These are phyloP conservation scores for Diceros bicornis DNA, from an alignment of 2,797 vertebrate genomes.

Conservation along the genomic window DNA sequence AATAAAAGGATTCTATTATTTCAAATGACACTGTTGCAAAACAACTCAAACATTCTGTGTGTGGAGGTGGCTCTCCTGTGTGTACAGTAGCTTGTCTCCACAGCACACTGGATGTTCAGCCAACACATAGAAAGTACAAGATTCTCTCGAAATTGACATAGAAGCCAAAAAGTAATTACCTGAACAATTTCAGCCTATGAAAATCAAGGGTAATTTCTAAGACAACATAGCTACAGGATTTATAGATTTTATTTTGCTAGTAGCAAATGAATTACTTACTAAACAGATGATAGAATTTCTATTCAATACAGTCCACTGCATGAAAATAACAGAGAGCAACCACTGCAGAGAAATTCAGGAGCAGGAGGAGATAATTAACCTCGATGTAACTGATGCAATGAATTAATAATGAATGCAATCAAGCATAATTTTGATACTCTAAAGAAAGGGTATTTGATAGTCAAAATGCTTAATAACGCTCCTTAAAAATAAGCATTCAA, in stretches of 20 bases:
- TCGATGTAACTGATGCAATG: not conserved
- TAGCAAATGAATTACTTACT: constrained; percentile 71
- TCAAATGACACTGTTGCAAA: not conserved
- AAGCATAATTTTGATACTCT: not conserved
- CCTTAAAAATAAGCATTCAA: constrained; percentile 2
- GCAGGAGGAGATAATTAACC: constrained; percentile 73
- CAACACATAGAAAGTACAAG: not conserved
- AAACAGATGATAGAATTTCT: constrained; percentile 74
- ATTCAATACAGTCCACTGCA: constrained; percentile 37
- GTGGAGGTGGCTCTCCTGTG: not conserved
- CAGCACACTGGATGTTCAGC: not conserved
- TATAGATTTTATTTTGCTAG: constrained; percentile 68
- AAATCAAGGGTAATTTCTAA: constrained; percentile 75
- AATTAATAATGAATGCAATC: constrained; percentile 50
- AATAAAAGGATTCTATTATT: not conserved
- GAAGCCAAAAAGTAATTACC: constrained; percentile 44
- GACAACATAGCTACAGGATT: constrained; percentile 63
- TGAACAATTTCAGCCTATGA: constrained; percentile 68
- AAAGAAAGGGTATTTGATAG: constrained; percentile 20
- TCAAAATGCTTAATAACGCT: not conserved
- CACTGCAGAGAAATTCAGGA: constrained; percentile 50
- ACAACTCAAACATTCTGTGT: not conserved
- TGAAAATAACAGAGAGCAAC: constrained; percentile 77
- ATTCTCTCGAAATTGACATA: not conserved
- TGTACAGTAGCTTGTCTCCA: not conserved